Base-by-base conservation (phyloP, 1,140 invertebrate species). In the Teleogryllus occipitalis region DNA sequence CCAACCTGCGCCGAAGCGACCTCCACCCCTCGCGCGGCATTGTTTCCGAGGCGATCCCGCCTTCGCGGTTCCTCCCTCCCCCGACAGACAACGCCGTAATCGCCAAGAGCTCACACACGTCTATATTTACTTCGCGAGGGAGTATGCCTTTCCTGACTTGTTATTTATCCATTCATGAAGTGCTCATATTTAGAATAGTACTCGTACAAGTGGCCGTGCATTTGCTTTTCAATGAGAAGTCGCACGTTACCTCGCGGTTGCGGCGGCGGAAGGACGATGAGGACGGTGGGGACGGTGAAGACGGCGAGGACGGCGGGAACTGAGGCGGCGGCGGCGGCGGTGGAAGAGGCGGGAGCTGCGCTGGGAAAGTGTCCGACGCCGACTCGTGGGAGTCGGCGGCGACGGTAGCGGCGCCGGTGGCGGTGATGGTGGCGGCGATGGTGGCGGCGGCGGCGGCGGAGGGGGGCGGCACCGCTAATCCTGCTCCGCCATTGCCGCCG, bases 81-180 rank as follows among this genome's bases (percentile, higher is more conserved):
- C 10, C 54, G 54, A 65, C 18, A 65, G 10, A 10, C 54, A 3
- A 7, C 54, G 54, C 10, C 54, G 18, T 65, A 65, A 65, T 65
- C 54, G 54, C 54, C 0, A 7, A 18, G 54, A 65, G 18, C 54
- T 65, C 54, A 65, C 54, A 65, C 54, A 65, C 54, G 54, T 65
- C 54, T 65, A 65, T 65, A 65, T 65, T 65, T 65, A 65, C 54
- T 65, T 18, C 54, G 10, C 54, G 54, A 65, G 54, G 54, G 54
- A 65, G 54, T 65, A 65, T 65, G 54, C 18, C 54, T 65, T 65
- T 65, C 54, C 54, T 65, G 54, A 65, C 54, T 65, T 65, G 54
- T 65, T 65, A 65, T 65, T 65, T 65, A 65, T 65, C 54, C 54
- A 65, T 65, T 65, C 54, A 65, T 65, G 54, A 65, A 65, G 54